A percentile compares a stretch with the other conserved stretches of the same genome.
Evolutionary conservation across 2,888 invertebrate genomes (phyloP).

Genomic region (Aleiodes testaceus): DNA sequence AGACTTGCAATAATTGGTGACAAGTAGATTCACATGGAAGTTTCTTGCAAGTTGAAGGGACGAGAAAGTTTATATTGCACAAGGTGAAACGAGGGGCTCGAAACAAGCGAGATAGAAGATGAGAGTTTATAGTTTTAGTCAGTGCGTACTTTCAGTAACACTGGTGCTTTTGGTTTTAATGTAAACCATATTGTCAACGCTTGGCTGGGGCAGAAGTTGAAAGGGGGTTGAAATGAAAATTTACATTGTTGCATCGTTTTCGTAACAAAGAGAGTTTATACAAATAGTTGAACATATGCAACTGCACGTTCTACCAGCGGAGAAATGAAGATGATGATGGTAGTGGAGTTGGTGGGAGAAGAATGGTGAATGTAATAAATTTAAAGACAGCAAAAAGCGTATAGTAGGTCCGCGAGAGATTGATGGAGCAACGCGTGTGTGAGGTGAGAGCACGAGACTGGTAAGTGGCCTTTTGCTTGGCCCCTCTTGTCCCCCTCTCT

Average conservation of each 20-base stretch:
- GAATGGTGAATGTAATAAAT: conserved; percentile 57
- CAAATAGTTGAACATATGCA: conserved; percentile 41
- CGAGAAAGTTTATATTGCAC: conserved; percentile 41
- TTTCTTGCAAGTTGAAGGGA: conserved; percentile 27
- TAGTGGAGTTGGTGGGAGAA: background rate
- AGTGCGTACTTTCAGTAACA: conserved; percentile 32
- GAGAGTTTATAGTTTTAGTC: conserved; percentile 22
- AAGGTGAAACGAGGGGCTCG: conserved; percentile 32
- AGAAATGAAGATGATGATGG: background rate
- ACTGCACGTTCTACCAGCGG: conserved; percentile 18
- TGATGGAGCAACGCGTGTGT: conserved; percentile 63
- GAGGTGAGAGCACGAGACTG: conserved; percentile 62
- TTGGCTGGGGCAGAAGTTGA: background rate
- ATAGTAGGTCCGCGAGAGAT: conserved; percentile 63
- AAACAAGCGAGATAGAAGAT: conserved; percentile 28
- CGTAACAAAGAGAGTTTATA: conserved; percentile 25
- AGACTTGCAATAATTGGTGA: conserved; percentile 49
- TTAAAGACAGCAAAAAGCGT: conserved; percentile 60
- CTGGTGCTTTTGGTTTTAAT: conserved; percentile 36
- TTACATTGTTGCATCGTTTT: conserved; percentile 9
- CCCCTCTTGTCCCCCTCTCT: conserved; percentile 16
- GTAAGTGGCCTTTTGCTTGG: conserved; percentile 62
- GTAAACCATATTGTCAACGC: conserved; percentile 20
- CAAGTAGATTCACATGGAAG: conserved; percentile 44
- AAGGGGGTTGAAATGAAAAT: background rate